Conservation (phyloP, 2,888 invertebrate genomes). For the Cephus spinipes region DNA sequence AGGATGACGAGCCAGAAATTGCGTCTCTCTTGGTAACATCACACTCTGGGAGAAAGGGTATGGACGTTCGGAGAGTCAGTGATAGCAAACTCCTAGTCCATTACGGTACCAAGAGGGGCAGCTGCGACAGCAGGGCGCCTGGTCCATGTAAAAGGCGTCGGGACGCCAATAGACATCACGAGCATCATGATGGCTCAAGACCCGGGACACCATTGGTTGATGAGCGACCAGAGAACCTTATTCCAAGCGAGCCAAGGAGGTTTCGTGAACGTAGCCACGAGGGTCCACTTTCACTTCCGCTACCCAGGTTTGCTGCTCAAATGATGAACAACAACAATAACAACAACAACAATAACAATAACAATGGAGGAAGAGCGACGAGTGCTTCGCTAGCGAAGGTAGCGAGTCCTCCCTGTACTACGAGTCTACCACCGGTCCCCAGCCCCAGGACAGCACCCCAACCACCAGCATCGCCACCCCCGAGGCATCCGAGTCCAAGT, state of each 20-base stretch:
- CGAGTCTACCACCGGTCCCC: conserved; percentile 64
- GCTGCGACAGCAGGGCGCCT: conserved; percentile 58
- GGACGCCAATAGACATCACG: conserved; percentile 67
- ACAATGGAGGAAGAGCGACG: conserved; percentile 23
- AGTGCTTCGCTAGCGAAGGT: conserved; percentile 50
- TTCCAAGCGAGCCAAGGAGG: conserved; percentile 82
- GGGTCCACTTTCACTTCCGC: conserved; percentile 83
- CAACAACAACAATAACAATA: conserved; percentile 45
- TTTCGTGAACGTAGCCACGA: conserved; percentile 73
- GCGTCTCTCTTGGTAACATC: conserved; percentile 62
- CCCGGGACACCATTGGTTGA: conserved; percentile 89
- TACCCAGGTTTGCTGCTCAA: conserved; percentile 88
- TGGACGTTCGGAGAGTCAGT: conserved; percentile 62
- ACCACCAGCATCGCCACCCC: conserved; percentile 74
- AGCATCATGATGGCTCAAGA: conserved; percentile 75
- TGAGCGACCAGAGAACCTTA: conserved; percentile 80
- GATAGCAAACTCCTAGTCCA: conserved; percentile 61
- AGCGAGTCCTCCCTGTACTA: conserved; percentile 63
- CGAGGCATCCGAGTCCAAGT: conserved; percentile 80
- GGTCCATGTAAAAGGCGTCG: conserved; percentile 61
- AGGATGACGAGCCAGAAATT: conserved; percentile 63
- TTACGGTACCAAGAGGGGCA: conserved; percentile 54
- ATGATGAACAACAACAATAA: conserved; percentile 67
- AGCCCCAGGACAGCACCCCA: conserved; percentile 73
- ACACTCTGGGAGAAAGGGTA: conserved; percentile 60